Base-by-base conservation (phyloP, 1,140 invertebrate genomes). In the Phymorhynchus buccinoides region DNA sequence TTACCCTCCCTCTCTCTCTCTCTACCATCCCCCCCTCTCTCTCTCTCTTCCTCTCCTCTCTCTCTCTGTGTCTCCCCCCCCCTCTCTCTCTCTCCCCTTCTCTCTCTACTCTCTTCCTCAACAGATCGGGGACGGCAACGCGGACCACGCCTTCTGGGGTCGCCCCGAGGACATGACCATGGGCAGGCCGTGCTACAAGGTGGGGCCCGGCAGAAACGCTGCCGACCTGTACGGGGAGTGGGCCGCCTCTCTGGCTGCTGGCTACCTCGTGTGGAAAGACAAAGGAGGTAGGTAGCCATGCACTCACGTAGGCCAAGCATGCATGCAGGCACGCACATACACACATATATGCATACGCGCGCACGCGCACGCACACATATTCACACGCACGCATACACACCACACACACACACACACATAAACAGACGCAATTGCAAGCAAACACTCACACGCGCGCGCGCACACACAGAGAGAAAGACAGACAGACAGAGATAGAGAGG, bases 141-240 rank as follows among this genome's bases (percentile, higher is more conserved):
- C 79, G 14, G 91, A 92, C 44, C 90, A 92, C 83, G 56, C 81
- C 9, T 89, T 85, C 42, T 92, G 91, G 90, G 88, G 87, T 30
- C 79, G 90, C 32, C 90, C 91, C 3, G 91, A 96, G 91, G 95
- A 96, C 44, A 93, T 95, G 90, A 95, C 94, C 68, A 95, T 94
- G 90, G 90, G 91, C 0, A 92, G 96, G 77, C 95, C 95, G 0
- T 93, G 95, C 0, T 95, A 93, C 85, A 95, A 95, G 89, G 95
- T 96, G 52, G 94, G 95, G 83, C 85, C 91, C 4, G 89, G 93
- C n/a, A 93, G 94, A 87, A 80, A 89, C 93, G 95, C 95, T 35
- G 95, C 95, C 18, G 95, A 96, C 88, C 87, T 96, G 9, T 95
- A 95, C 3, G 95, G 94, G 1, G 95, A 96, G 89, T 95, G 95